These are phyloP conservation scores for Biston stratarius DNA, from an alignment of 2,888 invertebrate genomes.

Conservation along the genomic window DNA sequence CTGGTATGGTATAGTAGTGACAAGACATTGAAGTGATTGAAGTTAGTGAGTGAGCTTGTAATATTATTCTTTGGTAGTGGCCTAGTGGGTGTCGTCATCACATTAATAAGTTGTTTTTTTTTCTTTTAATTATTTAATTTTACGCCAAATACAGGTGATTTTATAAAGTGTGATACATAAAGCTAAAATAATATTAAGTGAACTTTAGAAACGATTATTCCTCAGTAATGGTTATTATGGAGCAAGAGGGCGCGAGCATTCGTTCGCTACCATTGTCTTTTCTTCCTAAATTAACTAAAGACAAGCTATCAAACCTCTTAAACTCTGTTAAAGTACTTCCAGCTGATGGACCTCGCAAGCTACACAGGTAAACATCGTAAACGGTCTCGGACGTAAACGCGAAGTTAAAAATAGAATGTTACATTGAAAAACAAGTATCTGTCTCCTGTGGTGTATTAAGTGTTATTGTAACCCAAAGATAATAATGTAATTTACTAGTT, in stretches of 20 bases:
- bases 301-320: constrained; percentile 86
- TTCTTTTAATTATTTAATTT: too few relatives aligned
- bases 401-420: neutral
- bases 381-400: neutral
- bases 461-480: neutral
- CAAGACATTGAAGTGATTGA: too few relatives aligned
- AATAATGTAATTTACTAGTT: too few relatives aligned
- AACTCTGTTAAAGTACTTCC: constrained; percentile 89
- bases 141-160: neutral
- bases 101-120: too few relatives aligned
- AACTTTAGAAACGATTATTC: too few relatives aligned
- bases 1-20: too few relatives aligned
- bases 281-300: constrained; percentile 76
- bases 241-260: constrained; percentile 62
- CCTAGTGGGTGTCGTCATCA: too few relatives aligned
- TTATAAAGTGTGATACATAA: neutral
- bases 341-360: constrained; percentile 78
- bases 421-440: constrained; percentile 3
- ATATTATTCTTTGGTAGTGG: too few relatives aligned
- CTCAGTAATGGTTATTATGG: constrained; percentile 46
- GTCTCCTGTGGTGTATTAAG: neutral
- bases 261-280: constrained; percentile 70
- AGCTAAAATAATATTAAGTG: neutral
- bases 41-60: too few relatives aligned
- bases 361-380: constrained; percentile 58